Percentiles rank a stretch among this genome's conserved stretches.
Conservation (phyloP, 2,888 invertebrate species). For the Proisotoma minuta region DNA sequence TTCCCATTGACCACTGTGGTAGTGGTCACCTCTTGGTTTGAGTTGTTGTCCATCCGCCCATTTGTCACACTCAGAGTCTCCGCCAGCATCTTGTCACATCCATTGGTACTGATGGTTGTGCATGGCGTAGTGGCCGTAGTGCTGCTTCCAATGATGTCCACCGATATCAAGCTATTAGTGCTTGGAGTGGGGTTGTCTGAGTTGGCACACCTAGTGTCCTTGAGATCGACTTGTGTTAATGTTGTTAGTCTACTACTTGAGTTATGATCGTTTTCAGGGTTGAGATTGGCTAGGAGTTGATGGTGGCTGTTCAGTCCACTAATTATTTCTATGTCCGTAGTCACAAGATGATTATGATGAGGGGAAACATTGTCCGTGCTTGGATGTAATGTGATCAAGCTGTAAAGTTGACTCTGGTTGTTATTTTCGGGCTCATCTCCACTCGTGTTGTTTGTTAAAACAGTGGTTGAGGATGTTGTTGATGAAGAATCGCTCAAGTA, state of each 20-base stretch:
- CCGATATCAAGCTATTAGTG: background rate
- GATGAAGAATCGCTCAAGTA: slow-evolving; percentile 48
- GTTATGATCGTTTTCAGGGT: background rate
- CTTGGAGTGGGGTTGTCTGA: background rate
- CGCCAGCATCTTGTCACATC: slow-evolving; percentile 6
- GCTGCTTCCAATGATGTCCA: background rate
- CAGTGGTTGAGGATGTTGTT: slow-evolving; percentile 42
- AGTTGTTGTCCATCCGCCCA: background rate
- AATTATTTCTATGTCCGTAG: slow-evolving; percentile 8
- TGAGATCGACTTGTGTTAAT: background rate
- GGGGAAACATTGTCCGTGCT: background rate
- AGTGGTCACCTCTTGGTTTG: background rate
- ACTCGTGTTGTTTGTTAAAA: slow-evolving; percentile 37
- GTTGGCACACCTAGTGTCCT: background rate
- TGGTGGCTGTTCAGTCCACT: background rate
- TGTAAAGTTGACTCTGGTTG: slow-evolving; percentile 16
- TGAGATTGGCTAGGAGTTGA: background rate
- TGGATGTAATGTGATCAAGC: slow-evolving; percentile 8
- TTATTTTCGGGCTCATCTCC: slow-evolving; percentile 40
- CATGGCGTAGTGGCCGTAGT: background rate
- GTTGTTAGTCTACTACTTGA: background rate
- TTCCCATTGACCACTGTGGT: background rate
- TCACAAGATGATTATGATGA: background rate
- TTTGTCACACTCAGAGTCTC: slow-evolving; percentile 2
- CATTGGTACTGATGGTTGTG: too few relatives aligned